Base-by-base conservation (phyloP, 1,140 invertebrate species). In the Penaeus japonicus region DNA sequence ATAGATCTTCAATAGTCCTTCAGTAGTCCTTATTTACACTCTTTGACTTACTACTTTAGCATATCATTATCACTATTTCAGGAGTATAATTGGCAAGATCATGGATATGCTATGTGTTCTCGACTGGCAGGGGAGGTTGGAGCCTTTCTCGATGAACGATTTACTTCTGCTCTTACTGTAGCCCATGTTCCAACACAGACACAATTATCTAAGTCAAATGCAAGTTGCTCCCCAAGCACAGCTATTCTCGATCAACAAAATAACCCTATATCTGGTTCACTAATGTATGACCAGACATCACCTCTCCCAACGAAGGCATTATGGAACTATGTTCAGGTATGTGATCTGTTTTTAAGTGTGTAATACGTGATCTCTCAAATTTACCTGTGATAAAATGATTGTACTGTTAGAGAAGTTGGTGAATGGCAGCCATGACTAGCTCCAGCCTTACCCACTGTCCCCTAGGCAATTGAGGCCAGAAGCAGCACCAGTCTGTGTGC, bases 71-170 rank as follows among this genome's bases (percentile, higher is more conserved):
- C 75, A 30, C 78, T 39, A 27, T 91, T 92, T 15, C 94, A 97
- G 93, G 97, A 98, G 92, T 98, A 97, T 92, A 97, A 96, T 1
- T 98, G 97, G 97, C 96, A 97, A 92, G 96, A 97, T 93, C 96
- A 98, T 91, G 97, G 96, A 54, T 98, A 96, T 92, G 97, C 96
- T 7, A 93, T 97, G 90, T 95, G 97, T 47, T 97, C 97, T 93
- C 94, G 96, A 89, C 93, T 97, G 54, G 97, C 97, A 92, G 95
- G 95, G 90, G 96, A 97, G 91, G 96, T 97, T 78, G 96, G 96
- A 35, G 96, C 95, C 91, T 93, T 96, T n/a, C 93, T 98, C 82
- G 97, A 98, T 92, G 96, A 97, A 70, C 79, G 86, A 15, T 88
- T 88, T 24, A 83, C 80, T 27, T 53, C 86, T n/a, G 86, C 86